Conservation (phyloP, 2,113 vertebrate genomes). For the Xenus cinereus region DNA sequence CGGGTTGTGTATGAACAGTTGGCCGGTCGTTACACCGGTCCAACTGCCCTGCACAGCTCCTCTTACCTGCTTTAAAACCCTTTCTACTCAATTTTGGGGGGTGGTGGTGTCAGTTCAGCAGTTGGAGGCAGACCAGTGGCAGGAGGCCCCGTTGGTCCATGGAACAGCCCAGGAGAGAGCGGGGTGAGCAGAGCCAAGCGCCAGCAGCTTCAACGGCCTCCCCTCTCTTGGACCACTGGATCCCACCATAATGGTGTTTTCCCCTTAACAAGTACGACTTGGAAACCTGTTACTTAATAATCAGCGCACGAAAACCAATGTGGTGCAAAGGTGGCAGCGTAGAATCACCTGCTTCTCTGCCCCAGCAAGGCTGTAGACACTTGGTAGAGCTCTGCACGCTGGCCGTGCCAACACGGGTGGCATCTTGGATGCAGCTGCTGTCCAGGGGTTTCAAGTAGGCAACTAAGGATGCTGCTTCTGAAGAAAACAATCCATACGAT, state of each 20-base stretch:
- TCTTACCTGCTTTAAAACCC: background rate
- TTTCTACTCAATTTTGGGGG: background rate
- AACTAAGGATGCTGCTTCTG: background rate
- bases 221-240: background rate
- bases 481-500: background rate
- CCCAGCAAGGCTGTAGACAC: background rate
- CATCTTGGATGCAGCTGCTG: too few species aligned
- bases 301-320: background rate
- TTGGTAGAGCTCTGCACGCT: too few species aligned
- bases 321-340: background rate
- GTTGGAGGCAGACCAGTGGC: accelerated
- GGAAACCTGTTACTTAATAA: background rate
- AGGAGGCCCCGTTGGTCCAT: too few species aligned
- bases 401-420: too few species aligned
- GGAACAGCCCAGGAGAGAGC: too few species aligned
- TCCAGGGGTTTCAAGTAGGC: background rate
- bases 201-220: background rate
- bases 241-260: background rate
- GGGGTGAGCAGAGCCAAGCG: background rate
- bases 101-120: background rate
- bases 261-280: background rate
- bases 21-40: background rate
- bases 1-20: background rate
- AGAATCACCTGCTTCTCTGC: background rate
- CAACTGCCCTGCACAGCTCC: background rate